These are phyloP conservation scores for Rhabdophis nuchalis DNA, from an alignment of 2,797 vertebrate genomes.

Conservation along the genomic window DNA sequence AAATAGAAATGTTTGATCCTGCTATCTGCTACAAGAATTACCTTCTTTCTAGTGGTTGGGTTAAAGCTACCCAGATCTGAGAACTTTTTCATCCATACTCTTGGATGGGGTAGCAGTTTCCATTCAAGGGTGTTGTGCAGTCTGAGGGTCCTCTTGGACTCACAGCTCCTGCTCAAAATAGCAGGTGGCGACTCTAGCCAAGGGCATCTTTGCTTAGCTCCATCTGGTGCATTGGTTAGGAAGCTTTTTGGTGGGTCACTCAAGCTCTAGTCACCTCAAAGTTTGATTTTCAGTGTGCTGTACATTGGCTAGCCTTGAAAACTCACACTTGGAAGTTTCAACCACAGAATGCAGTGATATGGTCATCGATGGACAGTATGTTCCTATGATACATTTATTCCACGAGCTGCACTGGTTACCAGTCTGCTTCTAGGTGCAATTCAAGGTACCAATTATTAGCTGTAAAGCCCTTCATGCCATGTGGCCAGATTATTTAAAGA, in stretches of 20 bases:
- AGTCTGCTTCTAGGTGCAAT: neutral
- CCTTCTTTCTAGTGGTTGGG: neutral
- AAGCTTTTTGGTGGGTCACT: neutral
- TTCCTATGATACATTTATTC: neutral
- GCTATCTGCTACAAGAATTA: neutral
- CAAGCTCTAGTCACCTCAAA: neutral
- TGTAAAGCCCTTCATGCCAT: neutral
- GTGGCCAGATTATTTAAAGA: neutral
- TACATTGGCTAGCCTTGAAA: neutral
- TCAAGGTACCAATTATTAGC: neutral
- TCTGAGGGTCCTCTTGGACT: neutral
- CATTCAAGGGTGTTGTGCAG: neutral
- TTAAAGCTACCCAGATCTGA: neutral
- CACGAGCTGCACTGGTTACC: neutral
- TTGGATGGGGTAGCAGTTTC: neutral
- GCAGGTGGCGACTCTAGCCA: neutral
- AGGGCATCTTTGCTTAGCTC: neutral
- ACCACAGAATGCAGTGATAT: neutral
- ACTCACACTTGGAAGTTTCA: neutral
- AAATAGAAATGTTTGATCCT: neutral
- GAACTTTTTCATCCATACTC: neutral
- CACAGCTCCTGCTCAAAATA: neutral
- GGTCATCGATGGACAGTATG: neutral
- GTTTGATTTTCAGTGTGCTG: neutral
- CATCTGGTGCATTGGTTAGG: neutral